These are phyloP conservation scores for Raja brachyura DNA, from an alignment of 2,113 vertebrate genomes.

Conservation along the genomic window DNA sequence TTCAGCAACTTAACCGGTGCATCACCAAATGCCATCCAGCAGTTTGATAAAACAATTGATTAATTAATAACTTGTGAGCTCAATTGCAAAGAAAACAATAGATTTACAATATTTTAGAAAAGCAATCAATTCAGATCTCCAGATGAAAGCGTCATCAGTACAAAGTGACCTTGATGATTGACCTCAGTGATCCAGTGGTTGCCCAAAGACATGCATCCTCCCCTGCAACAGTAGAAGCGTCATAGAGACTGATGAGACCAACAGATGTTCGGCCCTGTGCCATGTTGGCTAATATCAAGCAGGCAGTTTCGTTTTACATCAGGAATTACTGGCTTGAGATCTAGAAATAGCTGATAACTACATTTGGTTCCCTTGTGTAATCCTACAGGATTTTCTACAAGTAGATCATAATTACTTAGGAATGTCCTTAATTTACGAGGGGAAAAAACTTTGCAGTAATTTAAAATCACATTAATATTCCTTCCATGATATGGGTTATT, in stretches of 20 bases:
- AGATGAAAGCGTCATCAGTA: neutral
- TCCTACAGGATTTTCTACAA: conserved; percentile 15
- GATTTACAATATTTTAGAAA: neutral
- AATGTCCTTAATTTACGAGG: neutral
- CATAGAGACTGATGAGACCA: neutral
- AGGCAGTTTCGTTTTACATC: conserved; percentile 22
- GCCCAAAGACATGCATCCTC: neutral
- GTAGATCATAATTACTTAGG: neutral
- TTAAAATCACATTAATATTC: neutral
- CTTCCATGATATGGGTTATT: neutral
- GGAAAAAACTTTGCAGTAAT: neutral
- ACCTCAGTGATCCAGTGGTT: neutral
- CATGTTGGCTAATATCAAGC: neutral
- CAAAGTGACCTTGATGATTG: neutral
- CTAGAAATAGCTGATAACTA: conserved; percentile 22
- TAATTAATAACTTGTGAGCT: neutral
- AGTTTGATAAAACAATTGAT: neutral
- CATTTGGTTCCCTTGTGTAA: neutral
- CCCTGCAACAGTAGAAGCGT: conserved; percentile 4
- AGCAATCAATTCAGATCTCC: neutral
- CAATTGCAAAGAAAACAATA: neutral
- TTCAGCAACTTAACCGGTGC: no score
- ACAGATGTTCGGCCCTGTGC: neutral
- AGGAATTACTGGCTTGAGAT: conserved; percentile 13
- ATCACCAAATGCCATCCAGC: neutral